Base-by-base conservation (phyloP, 2,797 vertebrate species). In the Pipistrellus pipistrellus region DNA sequence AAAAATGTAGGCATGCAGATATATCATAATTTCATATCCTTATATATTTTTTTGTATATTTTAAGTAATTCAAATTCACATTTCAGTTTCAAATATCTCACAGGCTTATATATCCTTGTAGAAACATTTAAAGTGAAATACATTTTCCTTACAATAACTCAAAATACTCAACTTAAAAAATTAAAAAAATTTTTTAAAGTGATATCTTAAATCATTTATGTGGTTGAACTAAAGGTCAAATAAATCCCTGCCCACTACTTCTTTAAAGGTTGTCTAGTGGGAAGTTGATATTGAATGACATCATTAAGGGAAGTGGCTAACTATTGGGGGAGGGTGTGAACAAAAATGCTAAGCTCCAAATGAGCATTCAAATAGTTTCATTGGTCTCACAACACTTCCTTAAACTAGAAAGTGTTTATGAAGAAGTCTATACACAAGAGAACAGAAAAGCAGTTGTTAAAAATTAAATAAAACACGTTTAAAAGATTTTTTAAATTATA, bases 151-250 rank as follows among this genome's bases (percentile, higher is more conserved):
- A 84, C 55, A 48, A 75, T 20, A 76, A 23, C 30, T 91, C 71
- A 88, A 84, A 95, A 97, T 57, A 87, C 32, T 97, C 68, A 96
- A 59, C 57, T 59, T 59, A 59, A 62, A 30, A 62, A 25, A 27
- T 59, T 62, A 14, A 72, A 35, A 82, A 57, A 89, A 44, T 73
- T 92, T 95, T 83, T 48, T 23, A 23, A 82, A 93, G 68, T 90
- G 69, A 57, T 91, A 88, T 71, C 32, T 84, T 88, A 96, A 92
- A 95, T 88, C 84, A 96, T 81, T 44, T 86, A 94, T 97, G 95
- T 93, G 97, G 97, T 96, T 48, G 77, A 97, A 98, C 88, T 78
- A 94, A 97, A 94, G 75, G 93, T 66, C 96, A 96, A 1, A 96
- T 96, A 96, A 97, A 95, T 97, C 69, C 90, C 84, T 96, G 95